Evolutionary conservation across 1,140 invertebrate species (phyloP), one percentile per base, ranked within the genome.

Genomic region (Pseudoatta argentina): DNA sequence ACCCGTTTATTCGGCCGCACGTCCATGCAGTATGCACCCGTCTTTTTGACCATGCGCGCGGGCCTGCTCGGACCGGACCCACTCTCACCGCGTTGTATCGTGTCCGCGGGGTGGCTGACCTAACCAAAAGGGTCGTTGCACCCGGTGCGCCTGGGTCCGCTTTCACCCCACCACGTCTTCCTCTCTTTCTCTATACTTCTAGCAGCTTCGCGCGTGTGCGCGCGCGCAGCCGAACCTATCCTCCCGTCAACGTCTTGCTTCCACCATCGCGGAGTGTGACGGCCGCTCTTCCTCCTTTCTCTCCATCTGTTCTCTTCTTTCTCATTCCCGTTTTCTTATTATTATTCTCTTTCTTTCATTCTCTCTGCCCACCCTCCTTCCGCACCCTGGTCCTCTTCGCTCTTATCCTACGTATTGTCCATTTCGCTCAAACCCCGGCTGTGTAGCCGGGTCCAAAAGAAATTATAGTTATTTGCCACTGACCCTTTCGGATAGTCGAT

Each of bases 391-490:
- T 83, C 53, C 76, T 85, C 67, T 85, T 69, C 39, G 78, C 77
- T 57, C 79, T 78, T 79, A 86, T 88, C 88, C 73, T 73, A 73
- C 67, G 79, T 75, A 78, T 75, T 72, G 64, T 77, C 71, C 92
- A 92, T 88, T 89, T 90, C 91, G 88, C 93, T 93, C 93, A 92
- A 93, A 92, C 92, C 92, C 90, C 88, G 88, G 91, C 93, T 89
- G 91, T 89, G 91, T 92, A 91, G 87, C 63, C 76, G 87, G 86
- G 81, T 89, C 89, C 85, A 90, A 93, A 92, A 94, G 93, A 95
- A 95, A 95, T 95, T 95, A 95, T 95, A 95, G 94, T 95, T 94
- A 95, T 95, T 95, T 95, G 93, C 93, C 93, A 89, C 88, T 91
- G 89, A 91, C 87, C 93, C 91, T 90, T 90, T 91, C 88, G 92